Evolutionary conservation across 2,797 vertebrate species (phyloP), one percentile per base, ranked within the genome.

Genomic region (Argyrosomus regius): DNA sequence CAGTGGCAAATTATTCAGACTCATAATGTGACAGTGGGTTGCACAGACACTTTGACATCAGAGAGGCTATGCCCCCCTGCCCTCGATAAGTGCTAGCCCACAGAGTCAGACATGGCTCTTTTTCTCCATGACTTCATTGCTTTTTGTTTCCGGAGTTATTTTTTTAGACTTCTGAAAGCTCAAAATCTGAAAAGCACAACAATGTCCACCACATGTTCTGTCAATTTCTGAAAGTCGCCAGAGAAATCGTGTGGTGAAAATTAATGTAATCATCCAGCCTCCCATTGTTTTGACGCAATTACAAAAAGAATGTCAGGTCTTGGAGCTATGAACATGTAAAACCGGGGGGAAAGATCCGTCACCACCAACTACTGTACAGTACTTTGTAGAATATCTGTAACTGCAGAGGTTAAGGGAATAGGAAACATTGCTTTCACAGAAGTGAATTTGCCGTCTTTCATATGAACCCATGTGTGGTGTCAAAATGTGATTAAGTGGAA

Each of bases 41-140:
- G 79, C 57, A 39, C 58, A 59, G 87, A 76, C 72, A 64, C 80
- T 77, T 86, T 88, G 87, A 90, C 87, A 84, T 80, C 58, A 74
- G 54, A 78, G 78, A 89, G 64, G 65, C 73, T 69, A 5, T 85
- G 71, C 87, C 88, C 88, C 35, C 86, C 87, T 84, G 83, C 87
- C 88, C 84, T 72, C 80, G 76, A 68, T 83, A 92, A 92, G 90
- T 89, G 91, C 87, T 87, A 87, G 77, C 92, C 91, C 88, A 89
- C 89, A 77, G 91, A 89, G 91, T 84, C 75, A 77, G 70, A 83
- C 76, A 62, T 67, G 73, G 74, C 73, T 75, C 43, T 41, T 77
- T 82, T 77, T 50, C 76, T 74, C 69, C 59, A 74, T 68, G 77
- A 84, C 79, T 77, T 83, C 50, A 43, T 73, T 87, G 53, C 87